Conservation (phyloP, 2,113 vertebrate genomes). For the Microtus richardsoni region DNA sequence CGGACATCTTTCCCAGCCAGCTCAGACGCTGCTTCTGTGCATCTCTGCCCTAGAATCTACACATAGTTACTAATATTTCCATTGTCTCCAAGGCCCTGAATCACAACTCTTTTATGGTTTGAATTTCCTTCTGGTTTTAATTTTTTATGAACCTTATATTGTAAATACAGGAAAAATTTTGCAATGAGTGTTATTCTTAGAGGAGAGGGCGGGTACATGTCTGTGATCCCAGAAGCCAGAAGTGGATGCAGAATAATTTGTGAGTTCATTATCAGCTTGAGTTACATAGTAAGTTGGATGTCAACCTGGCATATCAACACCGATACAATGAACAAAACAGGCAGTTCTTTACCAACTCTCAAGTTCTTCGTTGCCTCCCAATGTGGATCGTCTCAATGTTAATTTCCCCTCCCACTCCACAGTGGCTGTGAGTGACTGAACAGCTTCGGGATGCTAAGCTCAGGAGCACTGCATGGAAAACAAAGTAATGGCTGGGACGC, state of each 20-base stretch:
- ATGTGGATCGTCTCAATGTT: not conserved
- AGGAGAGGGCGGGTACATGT: not conserved
- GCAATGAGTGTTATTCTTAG: conserved; percentile 21
- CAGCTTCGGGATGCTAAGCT: not conserved
- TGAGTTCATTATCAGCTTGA: not conserved
- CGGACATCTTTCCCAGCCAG: not conserved
- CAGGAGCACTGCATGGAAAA: not conserved
- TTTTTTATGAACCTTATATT: not conserved
- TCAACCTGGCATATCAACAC: not conserved
- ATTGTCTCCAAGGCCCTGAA: not conserved
- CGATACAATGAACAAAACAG: not conserved
- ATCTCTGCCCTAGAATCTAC: not conserved
- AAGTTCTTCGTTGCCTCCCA: not conserved
- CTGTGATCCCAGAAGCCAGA: not conserved
- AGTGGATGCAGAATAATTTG: not conserved
- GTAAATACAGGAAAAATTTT: not conserved
- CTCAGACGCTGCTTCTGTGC: not conserved
- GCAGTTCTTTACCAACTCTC: not conserved
- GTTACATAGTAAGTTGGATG: not conserved
- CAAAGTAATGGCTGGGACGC: not conserved
- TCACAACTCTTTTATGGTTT: not conserved
- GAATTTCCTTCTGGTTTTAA: not conserved
- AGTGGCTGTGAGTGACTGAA: not conserved
- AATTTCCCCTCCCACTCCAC: not conserved
- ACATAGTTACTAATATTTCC: not conserved